Evolutionary conservation across 1,140 invertebrate species (phyloP), one percentile per base, ranked within the genome.

Genomic region (Zaprionus davidi): DNA sequence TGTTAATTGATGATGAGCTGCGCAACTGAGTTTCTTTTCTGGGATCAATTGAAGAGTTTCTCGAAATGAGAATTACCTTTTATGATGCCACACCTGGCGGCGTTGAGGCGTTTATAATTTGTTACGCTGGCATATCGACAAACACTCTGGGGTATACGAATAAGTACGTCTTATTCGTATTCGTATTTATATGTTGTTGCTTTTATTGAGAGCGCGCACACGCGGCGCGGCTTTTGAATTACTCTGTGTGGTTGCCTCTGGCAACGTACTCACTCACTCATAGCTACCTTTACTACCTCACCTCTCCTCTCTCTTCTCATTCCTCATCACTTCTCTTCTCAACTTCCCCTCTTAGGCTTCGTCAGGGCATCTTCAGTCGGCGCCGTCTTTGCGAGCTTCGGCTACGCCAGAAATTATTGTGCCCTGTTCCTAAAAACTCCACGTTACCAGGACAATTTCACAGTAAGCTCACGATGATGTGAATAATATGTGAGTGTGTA

Each of bases 401-500:
- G 68, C 62, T 49, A 70, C 72, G 46, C 26, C 73, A 26, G 65
- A 66, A 65, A 72, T 76, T 51, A 76, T 66, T 77, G 51, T 72
- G 38, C 69, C 36, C 41, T 64, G 72, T 66, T 70, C 75, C 75
- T 78, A 74, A 78, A 78, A 77, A 77, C 57, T 71, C 17, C 31
- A 68, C 65, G 71, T 69, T 74, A 71, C 76, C 76, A 78, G 76
- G 76, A 78, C 76, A 78, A 78, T 78, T 78, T 78, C 55, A 64
- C 66, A 69, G 75, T 62, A 59, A 22, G 66, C 55, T 44, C 34
- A 34, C 41, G 51, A 57, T 36, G 59, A 56, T 65, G 58, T 56
- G 58, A 15, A 46, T 46, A 13, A 63, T 56, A 26, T 38, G 22
- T 34, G 11, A 62, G 62, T 57, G 53, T 64, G 36, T 46, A n/a